These are phyloP conservation scores for Oreochromis grahami DNA, from an alignment of 2,797 vertebrate genomes.

Conservation along the genomic window DNA sequence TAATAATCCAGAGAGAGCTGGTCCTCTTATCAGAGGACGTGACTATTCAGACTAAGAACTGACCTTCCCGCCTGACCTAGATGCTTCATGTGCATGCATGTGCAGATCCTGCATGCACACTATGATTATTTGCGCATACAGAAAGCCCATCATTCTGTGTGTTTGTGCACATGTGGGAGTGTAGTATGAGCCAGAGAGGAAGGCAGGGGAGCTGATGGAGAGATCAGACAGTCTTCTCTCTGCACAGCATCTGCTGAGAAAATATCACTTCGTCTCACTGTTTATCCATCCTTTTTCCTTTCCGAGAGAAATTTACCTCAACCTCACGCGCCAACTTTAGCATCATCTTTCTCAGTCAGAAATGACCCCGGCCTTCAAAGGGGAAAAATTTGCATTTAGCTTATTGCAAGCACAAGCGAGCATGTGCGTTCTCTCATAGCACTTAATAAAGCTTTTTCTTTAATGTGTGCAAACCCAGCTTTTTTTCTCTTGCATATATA, in stretches of 20 bases:
- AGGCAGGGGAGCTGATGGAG: neutral
- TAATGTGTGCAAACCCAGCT: constrained; percentile 24
- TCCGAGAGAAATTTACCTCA: constrained; percentile 1
- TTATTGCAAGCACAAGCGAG: constrained; percentile 18
- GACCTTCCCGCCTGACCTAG: constrained; percentile 25
- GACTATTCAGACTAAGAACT: constrained; percentile 45
- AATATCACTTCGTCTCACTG: constrained; percentile 6
- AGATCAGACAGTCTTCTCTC: neutral
- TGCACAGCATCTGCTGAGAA: neutral
- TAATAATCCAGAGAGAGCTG: constrained; percentile 30
- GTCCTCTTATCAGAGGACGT: constrained; percentile 12
- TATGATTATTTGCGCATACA: neutral
- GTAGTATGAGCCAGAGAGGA: neutral
- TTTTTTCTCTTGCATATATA: constrained; percentile 46
- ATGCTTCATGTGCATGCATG: neutral
- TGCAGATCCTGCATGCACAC: neutral
- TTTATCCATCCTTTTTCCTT: constrained; percentile 19
- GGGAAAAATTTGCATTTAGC: constrained; percentile 15
- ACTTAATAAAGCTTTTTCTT: constrained; percentile 17
- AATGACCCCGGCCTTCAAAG: neutral
- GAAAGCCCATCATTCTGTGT: neutral
- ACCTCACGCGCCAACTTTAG: neutral
- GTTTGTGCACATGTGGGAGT: neutral
- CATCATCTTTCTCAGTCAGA: neutral
- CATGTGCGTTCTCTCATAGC: neutral